These are phyloP conservation scores for Caenorhabditis uteleia DNA, from an alignment of 2,888 invertebrate genomes.

Conservation along the genomic window DNA sequence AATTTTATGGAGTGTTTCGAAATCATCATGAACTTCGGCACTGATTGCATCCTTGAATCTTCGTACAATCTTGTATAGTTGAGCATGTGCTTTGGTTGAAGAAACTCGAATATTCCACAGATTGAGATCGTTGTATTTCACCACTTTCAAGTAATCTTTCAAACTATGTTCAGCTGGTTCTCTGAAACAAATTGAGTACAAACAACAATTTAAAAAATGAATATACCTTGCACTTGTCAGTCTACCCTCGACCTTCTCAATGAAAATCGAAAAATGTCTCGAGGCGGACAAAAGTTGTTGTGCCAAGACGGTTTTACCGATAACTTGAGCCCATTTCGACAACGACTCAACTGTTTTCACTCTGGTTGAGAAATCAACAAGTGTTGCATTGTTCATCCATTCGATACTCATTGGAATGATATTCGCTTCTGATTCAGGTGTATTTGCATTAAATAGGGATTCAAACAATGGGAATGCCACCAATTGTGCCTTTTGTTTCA, in stretches of 20 bases:
- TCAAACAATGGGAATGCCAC: conserved; percentile 63
- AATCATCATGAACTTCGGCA: conserved; percentile 35
- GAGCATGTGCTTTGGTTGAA: conserved; percentile 72
- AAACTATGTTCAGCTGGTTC: conserved; percentile 88
- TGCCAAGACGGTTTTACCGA: conserved; percentile 17
- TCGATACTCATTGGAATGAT: conserved; percentile 62
- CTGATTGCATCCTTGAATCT: conserved; percentile 77
- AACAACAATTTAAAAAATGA: background rate
- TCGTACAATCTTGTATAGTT: conserved; percentile 71
- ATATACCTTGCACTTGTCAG: conserved; percentile 74
- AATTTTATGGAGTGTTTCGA: conserved; percentile 40
- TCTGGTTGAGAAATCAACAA: conserved; percentile 84
- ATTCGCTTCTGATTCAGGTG: conserved; percentile 24
- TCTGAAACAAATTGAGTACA: conserved; percentile 72
- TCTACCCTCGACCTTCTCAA: conserved; percentile 35
- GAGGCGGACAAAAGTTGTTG: conserved; percentile 73
- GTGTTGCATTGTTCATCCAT: conserved; percentile 79
- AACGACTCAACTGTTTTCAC: conserved; percentile 78
- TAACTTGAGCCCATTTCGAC: conserved; percentile 32
- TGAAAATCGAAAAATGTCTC: conserved; percentile 84
- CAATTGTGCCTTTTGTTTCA: conserved; percentile 52
- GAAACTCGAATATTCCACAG: conserved; percentile 91
- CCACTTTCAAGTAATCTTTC: conserved; percentile 88
- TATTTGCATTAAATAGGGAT: conserved; percentile 40
- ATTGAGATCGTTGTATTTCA: conserved; percentile 90